Evolutionary conservation across 2,797 vertebrate species (phyloP).

Genomic region (Poeciliopsis gracilis): DNA sequence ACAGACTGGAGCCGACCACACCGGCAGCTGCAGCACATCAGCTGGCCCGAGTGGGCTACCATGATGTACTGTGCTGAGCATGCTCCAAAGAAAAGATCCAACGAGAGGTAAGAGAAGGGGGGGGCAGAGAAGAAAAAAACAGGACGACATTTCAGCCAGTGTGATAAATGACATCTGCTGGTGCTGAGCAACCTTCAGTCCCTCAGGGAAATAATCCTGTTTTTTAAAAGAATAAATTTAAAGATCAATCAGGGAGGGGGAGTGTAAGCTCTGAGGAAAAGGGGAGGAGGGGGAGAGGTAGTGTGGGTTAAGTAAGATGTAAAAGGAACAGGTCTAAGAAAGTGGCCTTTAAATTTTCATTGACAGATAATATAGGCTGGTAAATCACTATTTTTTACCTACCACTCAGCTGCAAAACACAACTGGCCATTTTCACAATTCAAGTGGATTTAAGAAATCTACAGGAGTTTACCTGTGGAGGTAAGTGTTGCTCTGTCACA

Average conservation of each 20-base stretch:
- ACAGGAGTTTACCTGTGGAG: constrained; percentile 41
- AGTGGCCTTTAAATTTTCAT: constrained; percentile 18
- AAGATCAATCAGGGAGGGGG: constrained; percentile 85
- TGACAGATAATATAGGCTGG: constrained; percentile 27
- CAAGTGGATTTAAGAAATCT: background rate
- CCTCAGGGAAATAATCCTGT: constrained; percentile 87
- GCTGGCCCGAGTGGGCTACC: constrained; percentile 78
- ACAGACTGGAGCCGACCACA: constrained; percentile 35
- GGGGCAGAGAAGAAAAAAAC: constrained; percentile 32
- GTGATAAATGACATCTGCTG: constrained; percentile 92
- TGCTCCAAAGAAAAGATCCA: constrained; percentile 91
- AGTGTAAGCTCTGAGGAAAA: constrained; percentile 69
- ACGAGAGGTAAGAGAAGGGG: constrained; percentile 75
- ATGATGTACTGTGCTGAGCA: constrained; percentile 86
- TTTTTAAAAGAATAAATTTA: constrained; percentile 88
- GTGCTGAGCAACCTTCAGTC: constrained; percentile 82
- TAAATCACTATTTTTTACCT: constrained; percentile 10
- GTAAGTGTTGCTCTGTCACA: constrained; percentile 67
- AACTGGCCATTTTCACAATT: background rate
- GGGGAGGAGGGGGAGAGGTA: background rate
- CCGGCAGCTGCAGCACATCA: constrained; percentile 88
- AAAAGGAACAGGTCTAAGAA: constrained; percentile 19
- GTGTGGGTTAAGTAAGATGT: constrained; percentile 69
- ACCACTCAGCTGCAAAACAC: background rate
- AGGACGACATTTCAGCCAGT: constrained; percentile 61